These are phyloP conservation scores for Leptopilina drosophilae DNA, from an alignment of 2,888 invertebrate genomes.

Conservation along the genomic window DNA sequence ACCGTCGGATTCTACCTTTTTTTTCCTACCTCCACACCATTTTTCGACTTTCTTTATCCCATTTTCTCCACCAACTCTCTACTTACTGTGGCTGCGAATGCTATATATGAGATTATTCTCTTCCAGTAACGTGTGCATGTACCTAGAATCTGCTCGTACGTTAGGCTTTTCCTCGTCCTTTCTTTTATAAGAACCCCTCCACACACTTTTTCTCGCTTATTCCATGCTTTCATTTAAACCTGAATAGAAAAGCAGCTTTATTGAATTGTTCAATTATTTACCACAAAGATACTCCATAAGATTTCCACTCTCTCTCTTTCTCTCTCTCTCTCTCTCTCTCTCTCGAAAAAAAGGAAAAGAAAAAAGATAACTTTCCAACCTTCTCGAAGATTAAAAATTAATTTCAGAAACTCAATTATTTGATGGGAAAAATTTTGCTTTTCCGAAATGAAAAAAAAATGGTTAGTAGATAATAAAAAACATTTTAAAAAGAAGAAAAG, in stretches of 20 bases:
- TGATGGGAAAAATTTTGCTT: too few relatives aligned
- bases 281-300: not conserved
- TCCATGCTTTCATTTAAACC: conserved; percentile 14
- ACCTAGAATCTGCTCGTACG: conserved; percentile 6
- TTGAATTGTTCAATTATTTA: conserved; percentile 9
- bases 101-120: conserved; percentile 12
- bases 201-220: not conserved
- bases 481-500: too few relatives aligned
- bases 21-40: conserved; percentile 29
- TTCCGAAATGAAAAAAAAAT: too few relatives aligned
- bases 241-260: not conserved
- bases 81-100: conserved; percentile 18
- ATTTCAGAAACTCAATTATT: too few relatives aligned
- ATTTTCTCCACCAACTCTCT: conserved; percentile 44
- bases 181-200: conserved; percentile 4
- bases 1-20: conserved; percentile 55
- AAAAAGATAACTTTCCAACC: too few relatives aligned
- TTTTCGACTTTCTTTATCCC: conserved; percentile 39
- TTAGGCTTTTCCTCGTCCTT: conserved; percentile 29
- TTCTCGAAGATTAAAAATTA: too few relatives aligned
- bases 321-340: too few relatives aligned
- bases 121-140: not conserved
- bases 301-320: not conserved
- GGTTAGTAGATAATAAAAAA: too few relatives aligned
- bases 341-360: too few relatives aligned